phyloP scores from a whole-genome alignment of 1,140 invertebrate species.

The Saccostrea echinata region DNA sequence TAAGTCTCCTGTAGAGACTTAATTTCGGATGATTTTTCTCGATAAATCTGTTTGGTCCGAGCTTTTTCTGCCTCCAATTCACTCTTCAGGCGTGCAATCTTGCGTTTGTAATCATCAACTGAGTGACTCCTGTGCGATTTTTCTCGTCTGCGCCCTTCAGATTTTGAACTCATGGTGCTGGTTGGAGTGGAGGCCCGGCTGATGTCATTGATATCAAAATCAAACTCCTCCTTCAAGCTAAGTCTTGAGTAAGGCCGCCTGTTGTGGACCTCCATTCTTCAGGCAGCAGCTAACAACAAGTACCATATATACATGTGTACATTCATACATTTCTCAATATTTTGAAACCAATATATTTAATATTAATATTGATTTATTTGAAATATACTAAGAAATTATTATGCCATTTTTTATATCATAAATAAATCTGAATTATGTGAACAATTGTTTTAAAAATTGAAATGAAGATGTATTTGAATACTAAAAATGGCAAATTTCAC shows the following conservation, averaged over 20 bases:
- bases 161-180: constrained; percentile 67
- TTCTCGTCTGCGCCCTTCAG: constrained; percentile 65
- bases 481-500: neutral
- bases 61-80: constrained; percentile 68
- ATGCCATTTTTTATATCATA: too few species aligned
- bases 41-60: constrained; percentile 64
- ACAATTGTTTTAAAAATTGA: too few species aligned
- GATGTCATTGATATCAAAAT: constrained; percentile 70
- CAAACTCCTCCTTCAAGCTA: constrained; percentile 60
- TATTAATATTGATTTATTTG: too few species aligned
- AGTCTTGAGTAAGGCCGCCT: neutral
- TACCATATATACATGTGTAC: neutral
- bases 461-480: too few species aligned
- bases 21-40: constrained; percentile 66
- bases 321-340: neutral
- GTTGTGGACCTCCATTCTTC: constrained; percentile 23
- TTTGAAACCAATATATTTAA: too few species aligned
- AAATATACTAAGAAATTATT: too few species aligned
- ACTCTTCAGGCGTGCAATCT: constrained; percentile 67
- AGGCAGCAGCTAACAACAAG: neutral
- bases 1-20: constrained; percentile 58
- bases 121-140: constrained; percentile 56
- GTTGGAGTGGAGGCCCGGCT: constrained; percentile 70
- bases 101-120: constrained; percentile 66
- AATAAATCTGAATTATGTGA: too few species aligned